phyloP scores from a whole-genome alignment of 2,113 vertebrate genomes.

The Apteryx mantelli region DNA sequence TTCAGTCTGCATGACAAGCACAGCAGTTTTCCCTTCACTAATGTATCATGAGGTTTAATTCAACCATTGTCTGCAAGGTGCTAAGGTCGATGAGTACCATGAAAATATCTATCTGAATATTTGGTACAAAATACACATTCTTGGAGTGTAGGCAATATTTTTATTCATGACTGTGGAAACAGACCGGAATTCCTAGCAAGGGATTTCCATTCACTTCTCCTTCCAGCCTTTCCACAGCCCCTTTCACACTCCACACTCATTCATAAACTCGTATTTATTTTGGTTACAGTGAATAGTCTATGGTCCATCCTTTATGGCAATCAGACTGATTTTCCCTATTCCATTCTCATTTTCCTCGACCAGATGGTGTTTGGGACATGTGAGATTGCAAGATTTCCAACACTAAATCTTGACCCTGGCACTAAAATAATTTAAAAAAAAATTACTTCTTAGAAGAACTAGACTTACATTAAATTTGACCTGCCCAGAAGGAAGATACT shows the following conservation, averaged over 20 bases:
- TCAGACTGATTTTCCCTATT: background rate
- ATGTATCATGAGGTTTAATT: background rate
- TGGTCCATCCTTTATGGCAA: background rate
- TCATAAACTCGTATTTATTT: background rate
- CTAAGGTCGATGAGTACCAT: background rate
- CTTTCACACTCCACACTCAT: background rate
- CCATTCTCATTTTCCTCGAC: background rate
- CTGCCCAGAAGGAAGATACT: background rate
- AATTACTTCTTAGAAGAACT: background rate
- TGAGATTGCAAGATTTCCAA: background rate
- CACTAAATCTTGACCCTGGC: background rate
- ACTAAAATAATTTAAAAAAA: background rate
- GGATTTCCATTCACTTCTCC: background rate
- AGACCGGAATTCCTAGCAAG: background rate
- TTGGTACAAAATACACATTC: background rate
- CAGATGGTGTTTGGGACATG: background rate
- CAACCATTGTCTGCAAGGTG: background rate
- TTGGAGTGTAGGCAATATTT: background rate
- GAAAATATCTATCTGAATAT: background rate
- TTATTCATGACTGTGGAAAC: background rate
- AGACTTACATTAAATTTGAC: background rate
- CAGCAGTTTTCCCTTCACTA: background rate
- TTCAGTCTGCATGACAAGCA: background rate
- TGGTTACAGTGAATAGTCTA: background rate
- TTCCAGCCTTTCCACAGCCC: background rate